Conservation (phyloP, 2,888 invertebrate genomes). For the Eulithis prunata region DNA sequence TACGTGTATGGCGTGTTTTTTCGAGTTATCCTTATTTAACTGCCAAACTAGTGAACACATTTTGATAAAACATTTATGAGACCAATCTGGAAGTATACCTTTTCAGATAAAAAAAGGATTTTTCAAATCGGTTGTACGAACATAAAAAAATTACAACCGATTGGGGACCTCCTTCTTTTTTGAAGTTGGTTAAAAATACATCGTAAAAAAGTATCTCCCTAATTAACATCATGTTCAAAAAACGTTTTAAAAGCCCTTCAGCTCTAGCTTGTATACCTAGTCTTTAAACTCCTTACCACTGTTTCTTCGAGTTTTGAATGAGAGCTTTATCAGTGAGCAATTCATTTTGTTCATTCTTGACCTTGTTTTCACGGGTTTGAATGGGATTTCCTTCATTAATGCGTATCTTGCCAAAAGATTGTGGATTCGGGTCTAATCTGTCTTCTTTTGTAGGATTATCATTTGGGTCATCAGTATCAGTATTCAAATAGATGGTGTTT, state of each 20-base stretch:
- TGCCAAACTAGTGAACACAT: too few species aligned
- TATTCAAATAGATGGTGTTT: conserved; percentile 40
- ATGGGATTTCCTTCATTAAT: conserved; percentile 33
- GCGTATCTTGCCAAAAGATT: conserved; percentile 5
- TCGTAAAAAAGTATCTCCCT: background rate
- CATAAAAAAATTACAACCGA: too few species aligned
- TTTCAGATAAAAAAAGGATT: too few species aligned
- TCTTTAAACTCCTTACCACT: conserved; percentile 48
- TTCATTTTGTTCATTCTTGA: conserved; percentile 38
- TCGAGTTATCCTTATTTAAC: too few species aligned
- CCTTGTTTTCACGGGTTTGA: conserved; percentile 33
- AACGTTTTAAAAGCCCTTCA: too few species aligned
- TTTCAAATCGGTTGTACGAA: too few species aligned
- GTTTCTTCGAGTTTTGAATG: conserved; percentile 47
- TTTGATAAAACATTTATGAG: too few species aligned
- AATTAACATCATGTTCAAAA: too few species aligned
- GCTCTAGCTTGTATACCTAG: background rate
- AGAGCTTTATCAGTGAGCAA: conserved; percentile 29
- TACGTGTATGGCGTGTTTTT: too few species aligned
- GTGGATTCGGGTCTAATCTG: background rate
- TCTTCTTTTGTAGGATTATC: conserved; percentile 9
- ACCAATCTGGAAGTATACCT: too few species aligned
- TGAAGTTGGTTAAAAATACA: too few species aligned
- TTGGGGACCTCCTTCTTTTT: too few species aligned
- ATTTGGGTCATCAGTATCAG: conserved; percentile 18